A percentile compares a stretch with the other conserved stretches of the same genome.
Evolutionary conservation across 2,797 vertebrate species (phyloP).

Genomic region (Tangara arthus): DNA sequence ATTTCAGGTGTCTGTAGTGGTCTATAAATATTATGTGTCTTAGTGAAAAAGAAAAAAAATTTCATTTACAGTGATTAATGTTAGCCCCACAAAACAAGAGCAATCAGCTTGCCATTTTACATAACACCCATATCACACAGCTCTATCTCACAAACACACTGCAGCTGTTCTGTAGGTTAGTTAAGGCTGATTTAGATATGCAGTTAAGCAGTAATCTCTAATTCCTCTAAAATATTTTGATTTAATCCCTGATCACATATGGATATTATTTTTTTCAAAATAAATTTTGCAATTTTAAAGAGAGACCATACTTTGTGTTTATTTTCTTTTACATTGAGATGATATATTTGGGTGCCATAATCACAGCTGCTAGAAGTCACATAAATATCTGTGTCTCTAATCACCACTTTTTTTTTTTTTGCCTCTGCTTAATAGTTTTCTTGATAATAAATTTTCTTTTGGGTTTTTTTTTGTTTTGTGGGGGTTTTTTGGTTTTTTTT

Average conservation of each 20-base stretch:
- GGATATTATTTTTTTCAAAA: background rate
- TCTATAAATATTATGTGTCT: background rate
- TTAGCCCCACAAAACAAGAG: background rate
- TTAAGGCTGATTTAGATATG: slow-evolving; percentile 19
- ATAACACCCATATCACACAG: background rate
- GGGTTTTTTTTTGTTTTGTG: no score
- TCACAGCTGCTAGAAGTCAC: background rate
- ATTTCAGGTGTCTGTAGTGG: background rate
- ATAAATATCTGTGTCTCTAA: background rate
- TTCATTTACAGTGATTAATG: background rate
- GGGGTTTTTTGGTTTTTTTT: background rate
- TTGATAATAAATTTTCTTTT: background rate
- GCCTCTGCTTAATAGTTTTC: background rate
- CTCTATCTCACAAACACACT: background rate
- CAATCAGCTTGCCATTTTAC: slow-evolving; percentile 10
- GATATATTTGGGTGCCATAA: background rate
- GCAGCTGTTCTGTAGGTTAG: slow-evolving; percentile 19
- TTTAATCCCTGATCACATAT: background rate
- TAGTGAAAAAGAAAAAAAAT: no score
- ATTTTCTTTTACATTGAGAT: background rate
- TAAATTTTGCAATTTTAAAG: background rate
- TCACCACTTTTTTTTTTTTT: background rate
- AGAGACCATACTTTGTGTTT: background rate
- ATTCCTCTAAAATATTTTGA: slow-evolving; percentile 24
- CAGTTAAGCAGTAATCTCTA: slow-evolving; percentile 23